Base-by-base conservation (phyloP, 2,888 invertebrate genomes). In the Brenthis daphne region DNA sequence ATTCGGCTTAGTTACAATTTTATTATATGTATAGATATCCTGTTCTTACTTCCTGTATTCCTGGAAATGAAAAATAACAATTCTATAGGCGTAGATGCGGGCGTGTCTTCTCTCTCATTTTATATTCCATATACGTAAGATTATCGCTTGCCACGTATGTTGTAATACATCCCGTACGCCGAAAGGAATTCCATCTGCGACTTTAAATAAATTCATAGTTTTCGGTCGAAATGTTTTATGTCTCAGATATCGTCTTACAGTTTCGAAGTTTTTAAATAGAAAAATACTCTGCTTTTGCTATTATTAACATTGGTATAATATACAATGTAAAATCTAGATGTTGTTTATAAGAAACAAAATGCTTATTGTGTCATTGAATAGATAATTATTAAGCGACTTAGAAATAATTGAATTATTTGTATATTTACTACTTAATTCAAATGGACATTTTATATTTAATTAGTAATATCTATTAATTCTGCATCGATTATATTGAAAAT, bases 1-100 rank as follows among this genome's bases (percentile, higher is more conserved):
- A 20, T 20, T 20, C 20, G 20, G 20, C 20, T 20, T 20, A 20
- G 20, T 20, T 20, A 20, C 20, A 20, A 20, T 20, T 20, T 20
- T 20, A 20, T 20, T 20, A 20, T 20, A 20, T 20, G 20, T 20
- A 20, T 20, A 20, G 20, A 20, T 61, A 83, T 87, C 85, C 86
- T 82, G 84, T 78, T 77, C 71, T 75, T 77, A 77, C 82, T 85
- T 89, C 89, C 89, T 86, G 85, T 77, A 79, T 80, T 84, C 79
- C 78, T 81, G 77, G 80, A 84, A 84, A 85, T 85, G 85, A 82
- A 83, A 82, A 84, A 80, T 88, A 84, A 84, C 88, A 89, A 88
- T 89, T 87, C 87, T 53, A 63, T 63, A 54, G n/a, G 63, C 63
- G 68, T 75, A 67, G 57, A 82, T 85, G 86, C 85, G 82, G 82